These are phyloP conservation scores for Eleutherodactylus coqui DNA, from an alignment of 2,797 vertebrate genomes.

Conservation along the genomic window DNA sequence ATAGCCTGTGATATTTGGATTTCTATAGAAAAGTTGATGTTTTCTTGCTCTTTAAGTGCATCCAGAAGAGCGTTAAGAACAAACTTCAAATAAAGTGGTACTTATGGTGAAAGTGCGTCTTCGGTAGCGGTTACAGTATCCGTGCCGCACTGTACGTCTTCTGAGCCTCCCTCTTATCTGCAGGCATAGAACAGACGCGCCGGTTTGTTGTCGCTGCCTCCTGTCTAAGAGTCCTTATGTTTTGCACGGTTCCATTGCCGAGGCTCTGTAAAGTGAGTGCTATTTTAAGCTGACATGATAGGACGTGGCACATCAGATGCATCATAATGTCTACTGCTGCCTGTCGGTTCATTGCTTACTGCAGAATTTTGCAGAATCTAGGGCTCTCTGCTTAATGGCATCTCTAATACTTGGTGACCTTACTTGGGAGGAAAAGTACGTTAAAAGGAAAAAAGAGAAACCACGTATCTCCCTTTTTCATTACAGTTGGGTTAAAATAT, in stretches of 20 bases:
- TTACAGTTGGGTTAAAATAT: conserved; percentile 52
- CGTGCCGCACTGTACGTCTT: neutral
- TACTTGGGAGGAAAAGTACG: conserved; percentile 18
- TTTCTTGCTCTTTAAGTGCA: neutral
- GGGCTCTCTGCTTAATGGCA: conserved; percentile 56
- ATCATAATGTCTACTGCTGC: conserved; percentile 53
- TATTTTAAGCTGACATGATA: conserved; percentile 63
- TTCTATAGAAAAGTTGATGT: neutral
- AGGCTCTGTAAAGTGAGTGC: conserved; percentile 49
- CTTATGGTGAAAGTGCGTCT: conserved; percentile 21
- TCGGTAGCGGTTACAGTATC: neutral
- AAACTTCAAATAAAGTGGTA: conserved; percentile 21
- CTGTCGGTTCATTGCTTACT: conserved; percentile 55
- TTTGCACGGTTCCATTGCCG: conserved; percentile 43
- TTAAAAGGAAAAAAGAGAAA: conserved; percentile 27
- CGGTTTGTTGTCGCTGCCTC: conserved; percentile 30
- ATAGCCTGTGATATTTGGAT: neutral
- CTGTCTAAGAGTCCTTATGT: conserved; percentile 43
- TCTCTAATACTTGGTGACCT: conserved; percentile 54
- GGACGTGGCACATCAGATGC: conserved; percentile 58
- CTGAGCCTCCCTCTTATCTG: conserved; percentile 21
- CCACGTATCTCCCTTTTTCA: conserved; percentile 20
- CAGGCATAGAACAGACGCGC: conserved; percentile 4
- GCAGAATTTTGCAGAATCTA: conserved; percentile 50
- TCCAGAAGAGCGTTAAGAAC: neutral